Evolutionary conservation across 1,140 invertebrate species (phyloP), one percentile per base, ranked within the genome.

Genomic region (Leptinotarsa defecta): DNA sequence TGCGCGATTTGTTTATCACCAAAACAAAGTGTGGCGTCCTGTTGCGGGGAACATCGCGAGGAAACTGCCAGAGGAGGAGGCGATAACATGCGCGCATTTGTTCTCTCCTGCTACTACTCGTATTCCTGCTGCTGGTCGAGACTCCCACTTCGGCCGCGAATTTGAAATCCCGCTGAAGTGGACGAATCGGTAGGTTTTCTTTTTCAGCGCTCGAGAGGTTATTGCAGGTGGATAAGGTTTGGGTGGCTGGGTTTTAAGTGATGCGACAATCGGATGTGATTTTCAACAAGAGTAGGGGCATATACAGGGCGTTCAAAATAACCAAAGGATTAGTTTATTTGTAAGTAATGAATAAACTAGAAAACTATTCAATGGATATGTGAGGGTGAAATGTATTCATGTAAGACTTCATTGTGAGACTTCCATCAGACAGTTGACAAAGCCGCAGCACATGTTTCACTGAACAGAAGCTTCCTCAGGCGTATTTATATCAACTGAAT

Each of bases 81-180:
- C 64, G 64, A 20, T 34, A 68, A 68, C 67, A 43, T 68, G 67
- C 34, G 24, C 67, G n/a, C 24, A 24, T 43, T 19, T 43, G n/a
- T 24, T 68, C 43, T 43, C 67, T 68, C 67, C 67, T 68, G 67
- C 13, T 48, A 43, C 67, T 57, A 57, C 52, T n/a, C 15, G 52
- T 48, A 43, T 34, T 67, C n/a, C 67, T 68, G 24, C 67, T 68
- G 67, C 24, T 68, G 24, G 34, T 43, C 67, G 67, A 24, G 17
- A 68, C 67, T 68, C 67, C 67, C 67, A 68, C 67, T 68, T 67
- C 64, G 22, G 27, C 64, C 67, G 24, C 24, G 67, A 57, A 68
- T n/a, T 19, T 68, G 67, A 68, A 68, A 68, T 68, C 67, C 19
- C 11, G 67, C 43, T 43, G 52, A 57, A 57, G 52, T 57, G 52